Base-by-base conservation (phyloP, 2,888 invertebrate species). In the Lomographa bimaculata region DNA sequence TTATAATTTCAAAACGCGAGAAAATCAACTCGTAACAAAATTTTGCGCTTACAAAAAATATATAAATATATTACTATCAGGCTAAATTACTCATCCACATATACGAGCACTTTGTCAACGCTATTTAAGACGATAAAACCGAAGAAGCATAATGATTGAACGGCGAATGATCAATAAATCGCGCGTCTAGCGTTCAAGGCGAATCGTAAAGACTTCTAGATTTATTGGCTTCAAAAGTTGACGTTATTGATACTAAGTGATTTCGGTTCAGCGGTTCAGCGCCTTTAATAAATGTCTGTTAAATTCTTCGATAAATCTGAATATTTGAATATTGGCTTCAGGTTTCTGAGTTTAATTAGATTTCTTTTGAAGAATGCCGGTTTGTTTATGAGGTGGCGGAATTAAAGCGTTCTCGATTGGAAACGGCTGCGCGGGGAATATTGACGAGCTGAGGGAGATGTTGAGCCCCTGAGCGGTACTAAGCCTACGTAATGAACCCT, bases 401-500 rank as follows among this genome's bases (percentile, higher is more conserved):
- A 37, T 32, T 42, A 28, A 42, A 32, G 23, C 18, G 7, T 9
- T 16, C 14, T 27, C 33, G 33, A 37, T 40, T 28, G 36, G 40
- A 20, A 32, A 39, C 9, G 33, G 33, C 34, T 46, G 33, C 41
- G 25, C 34, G 44, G 35, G 35, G 48, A 57, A 62, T 54, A 60
- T 64, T 54, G 58, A 57, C 59, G 57, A 60, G 54, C 68, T 61
- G 64, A 68, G 68, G 59, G 63, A 58, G 46, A 46, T 50, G 54
- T 63, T 61, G 70, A 71, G 59, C 58, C 59, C 55, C 50, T 42
- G 53, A 59, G 64, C 64, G 46, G 30, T 40, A 40, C 54, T 63
- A 62, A 69, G 63, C 70, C 50, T 46, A 42, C 58, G 53, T 77
- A 79, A 81, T 75, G 72, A 74, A 78, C 60, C 65, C 57, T 62